Conservation (phyloP, 2,113 vertebrate genomes). For the Gobiocypris rarus region DNA sequence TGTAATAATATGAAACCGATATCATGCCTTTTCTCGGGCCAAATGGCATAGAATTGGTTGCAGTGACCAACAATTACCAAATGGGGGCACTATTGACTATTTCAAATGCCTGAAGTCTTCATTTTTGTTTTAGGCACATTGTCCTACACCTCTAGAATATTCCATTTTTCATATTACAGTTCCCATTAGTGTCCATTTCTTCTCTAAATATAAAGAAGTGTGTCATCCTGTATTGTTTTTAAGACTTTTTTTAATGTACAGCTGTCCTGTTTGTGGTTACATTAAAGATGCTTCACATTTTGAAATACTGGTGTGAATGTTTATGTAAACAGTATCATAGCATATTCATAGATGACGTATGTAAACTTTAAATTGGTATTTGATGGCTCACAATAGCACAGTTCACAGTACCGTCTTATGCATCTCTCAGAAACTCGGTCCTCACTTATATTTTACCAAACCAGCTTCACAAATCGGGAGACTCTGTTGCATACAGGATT, state of each 20-base stretch:
- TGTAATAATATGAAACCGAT: background rate
- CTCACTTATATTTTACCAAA: background rate
- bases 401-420: background rate
- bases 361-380: conserved; percentile 17
- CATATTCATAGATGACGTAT: background rate
- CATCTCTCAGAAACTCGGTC: background rate
- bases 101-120: background rate
- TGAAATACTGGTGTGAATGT: background rate
- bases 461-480: background rate
- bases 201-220: background rate
- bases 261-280: background rate
- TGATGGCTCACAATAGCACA: background rate
- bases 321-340: background rate
- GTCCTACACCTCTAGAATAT: conserved; percentile 13
- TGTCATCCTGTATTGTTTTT: background rate
- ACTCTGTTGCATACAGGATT: conserved; percentile 41
- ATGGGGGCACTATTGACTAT: conserved; percentile 37
- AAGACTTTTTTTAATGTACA: conserved; percentile 3
- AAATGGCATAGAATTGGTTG: conserved; percentile 28
- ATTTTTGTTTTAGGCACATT: background rate
- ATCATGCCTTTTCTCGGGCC: background rate
- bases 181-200: background rate
- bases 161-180: conserved; percentile 2
- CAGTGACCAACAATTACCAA: conserved; percentile 53
- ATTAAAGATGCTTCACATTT: conserved; percentile 38